These are phyloP conservation scores for Osmerus mordax DNA, from an alignment of 2,113 vertebrate species.

Conservation along the genomic window DNA sequence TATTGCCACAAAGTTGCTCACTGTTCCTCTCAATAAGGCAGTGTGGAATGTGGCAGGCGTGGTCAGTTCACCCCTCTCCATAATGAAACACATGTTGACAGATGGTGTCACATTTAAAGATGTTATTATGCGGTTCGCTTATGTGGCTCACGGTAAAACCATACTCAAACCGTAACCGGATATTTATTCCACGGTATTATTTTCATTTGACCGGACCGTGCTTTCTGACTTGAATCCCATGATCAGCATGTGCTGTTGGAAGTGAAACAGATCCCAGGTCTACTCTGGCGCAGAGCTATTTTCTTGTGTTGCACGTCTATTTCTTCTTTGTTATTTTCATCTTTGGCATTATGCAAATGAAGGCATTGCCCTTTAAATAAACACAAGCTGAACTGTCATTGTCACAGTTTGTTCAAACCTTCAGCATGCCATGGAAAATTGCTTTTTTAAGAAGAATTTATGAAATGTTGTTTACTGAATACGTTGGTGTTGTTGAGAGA, in stretches of 20 bases:
- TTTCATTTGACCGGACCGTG: background rate
- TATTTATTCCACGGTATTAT: slow-evolving; percentile 15
- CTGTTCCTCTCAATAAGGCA: slow-evolving; percentile 19
- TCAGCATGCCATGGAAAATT: slow-evolving; percentile 3
- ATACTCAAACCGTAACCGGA: slow-evolving; percentile 31
- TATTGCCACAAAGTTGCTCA: slow-evolving; percentile 6
- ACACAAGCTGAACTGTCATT: background rate
- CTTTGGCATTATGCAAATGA: slow-evolving; percentile 14
- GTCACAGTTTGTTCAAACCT: too few relatives aligned
- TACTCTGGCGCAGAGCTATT: background rate
- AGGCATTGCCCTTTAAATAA: slow-evolving; percentile 3
- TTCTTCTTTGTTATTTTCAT: slow-evolving; percentile 22
- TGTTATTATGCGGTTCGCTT: slow-evolving; percentile 17
- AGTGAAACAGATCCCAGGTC: too few relatives aligned
- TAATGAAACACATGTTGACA: slow-evolving; percentile 13
- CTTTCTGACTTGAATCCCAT: too few relatives aligned
- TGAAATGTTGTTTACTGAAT: slow-evolving; percentile 22
- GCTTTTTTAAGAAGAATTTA: slow-evolving; percentile 16
- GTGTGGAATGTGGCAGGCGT: slow-evolving; percentile 35
- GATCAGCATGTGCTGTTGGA: too few relatives aligned
- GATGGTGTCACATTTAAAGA: slow-evolving; percentile 33
- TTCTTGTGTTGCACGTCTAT: slow-evolving; percentile 4
- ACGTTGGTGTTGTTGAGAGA: slow-evolving; percentile 19
- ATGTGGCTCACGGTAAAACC: slow-evolving; percentile 18
- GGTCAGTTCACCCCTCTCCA: slow-evolving; percentile 16